Evolutionary conservation across 2,113 vertebrate genomes (phyloP).

Genomic region (Casuarius casuarius): DNA sequence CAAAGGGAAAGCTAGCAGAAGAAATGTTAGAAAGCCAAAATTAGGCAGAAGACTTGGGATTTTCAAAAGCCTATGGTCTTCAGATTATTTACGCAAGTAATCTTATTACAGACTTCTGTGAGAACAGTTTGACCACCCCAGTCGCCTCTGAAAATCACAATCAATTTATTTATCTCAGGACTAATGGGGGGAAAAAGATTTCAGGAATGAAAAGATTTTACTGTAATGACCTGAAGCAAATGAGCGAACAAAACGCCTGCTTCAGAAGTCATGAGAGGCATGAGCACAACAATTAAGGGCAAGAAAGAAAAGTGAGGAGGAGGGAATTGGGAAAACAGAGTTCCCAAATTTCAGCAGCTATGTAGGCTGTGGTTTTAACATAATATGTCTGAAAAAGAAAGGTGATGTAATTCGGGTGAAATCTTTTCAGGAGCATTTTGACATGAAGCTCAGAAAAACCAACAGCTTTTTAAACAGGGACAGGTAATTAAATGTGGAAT

Average conservation of each 20-base stretch:
- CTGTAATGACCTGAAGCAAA: conserved; percentile 56
- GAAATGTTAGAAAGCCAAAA: not conserved
- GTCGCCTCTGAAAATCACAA: conserved; percentile 49
- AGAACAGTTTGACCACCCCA: conserved; percentile 30
- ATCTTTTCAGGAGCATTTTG: not conserved
- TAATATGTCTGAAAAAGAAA: not conserved
- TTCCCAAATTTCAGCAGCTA: not conserved
- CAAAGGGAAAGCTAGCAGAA: not conserved
- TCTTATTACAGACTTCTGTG: conserved; percentile 52
- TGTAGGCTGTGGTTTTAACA: not conserved
- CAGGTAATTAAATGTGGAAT: not conserved
- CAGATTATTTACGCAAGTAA: not conserved
- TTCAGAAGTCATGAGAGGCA: conserved; percentile 37
- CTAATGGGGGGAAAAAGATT: conserved; percentile 19
- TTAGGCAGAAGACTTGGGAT: not conserved
- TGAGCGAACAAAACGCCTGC: not conserved
- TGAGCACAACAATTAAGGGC: conserved; percentile 8
- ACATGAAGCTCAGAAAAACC: not conserved
- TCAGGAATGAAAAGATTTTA: conserved; percentile 55
- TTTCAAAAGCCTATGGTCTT: not conserved
- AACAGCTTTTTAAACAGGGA: not conserved
- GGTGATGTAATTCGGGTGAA: not conserved
- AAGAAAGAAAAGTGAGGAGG: not conserved
- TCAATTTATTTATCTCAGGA: conserved; percentile 38
- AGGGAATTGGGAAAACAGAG: not conserved